A percentile compares a stretch with the other conserved stretches of the same genome.
Conservation (phyloP, 2,888 invertebrate genomes). For the Lysandra bellargus region DNA sequence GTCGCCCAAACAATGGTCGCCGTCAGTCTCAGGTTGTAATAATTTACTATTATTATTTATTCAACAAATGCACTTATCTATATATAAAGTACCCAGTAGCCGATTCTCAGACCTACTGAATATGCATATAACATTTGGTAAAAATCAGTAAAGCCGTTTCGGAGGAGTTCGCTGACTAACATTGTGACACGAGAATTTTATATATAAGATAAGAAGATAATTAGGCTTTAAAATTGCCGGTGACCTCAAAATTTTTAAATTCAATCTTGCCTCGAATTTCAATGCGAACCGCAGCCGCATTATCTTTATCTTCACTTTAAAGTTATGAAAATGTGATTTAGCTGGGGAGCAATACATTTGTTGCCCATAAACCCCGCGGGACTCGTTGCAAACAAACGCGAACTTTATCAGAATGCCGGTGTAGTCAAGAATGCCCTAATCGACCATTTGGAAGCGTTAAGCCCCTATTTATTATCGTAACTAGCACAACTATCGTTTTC, state of each 20-base stretch:
- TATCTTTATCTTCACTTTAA: conserved; percentile 25
- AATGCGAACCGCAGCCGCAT: not conserved
- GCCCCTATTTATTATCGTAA: conserved; percentile 56
- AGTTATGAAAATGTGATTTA: conserved; percentile 56
- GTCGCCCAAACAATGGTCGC: too few relatives aligned
- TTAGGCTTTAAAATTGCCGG: not conserved
- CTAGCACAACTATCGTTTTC: conserved; percentile 73
- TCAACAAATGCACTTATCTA: too few relatives aligned
- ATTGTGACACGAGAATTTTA: too few relatives aligned
- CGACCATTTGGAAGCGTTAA: conserved; percentile 46
- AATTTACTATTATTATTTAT: too few relatives aligned
- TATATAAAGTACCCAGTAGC: too few relatives aligned
- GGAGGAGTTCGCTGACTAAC: too few relatives aligned
- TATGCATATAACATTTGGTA: too few relatives aligned
- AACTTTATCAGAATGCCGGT: conserved; percentile 72
- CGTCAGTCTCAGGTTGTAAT: too few relatives aligned
- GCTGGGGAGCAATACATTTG: conserved; percentile 56
- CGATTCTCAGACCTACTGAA: too few relatives aligned
- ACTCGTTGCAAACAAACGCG: conserved; percentile 66
- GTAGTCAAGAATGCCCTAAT: conserved; percentile 50
- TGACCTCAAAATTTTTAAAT: not conserved
- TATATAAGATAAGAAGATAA: too few relatives aligned
- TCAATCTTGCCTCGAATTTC: not conserved
- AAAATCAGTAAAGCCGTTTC: too few relatives aligned
- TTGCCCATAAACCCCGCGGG: conserved; percentile 62